Percentiles rank a stretch among this genome's conserved stretches.
Evolutionary conservation across 2,797 vertebrate species (phyloP).

Genomic region (Gila robusta): DNA sequence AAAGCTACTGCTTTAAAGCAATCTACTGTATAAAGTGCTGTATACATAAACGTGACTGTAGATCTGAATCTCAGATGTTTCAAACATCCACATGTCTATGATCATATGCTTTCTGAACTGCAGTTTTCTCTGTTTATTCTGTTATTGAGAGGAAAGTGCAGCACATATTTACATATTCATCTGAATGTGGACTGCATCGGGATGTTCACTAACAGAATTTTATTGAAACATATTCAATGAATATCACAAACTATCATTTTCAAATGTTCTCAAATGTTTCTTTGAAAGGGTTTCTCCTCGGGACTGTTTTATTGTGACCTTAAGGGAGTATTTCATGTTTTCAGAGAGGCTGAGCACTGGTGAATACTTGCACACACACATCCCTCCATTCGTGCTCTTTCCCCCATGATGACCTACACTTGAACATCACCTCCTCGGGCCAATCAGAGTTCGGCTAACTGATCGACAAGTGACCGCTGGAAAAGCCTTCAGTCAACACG

Average conservation of each 20-base stretch:
- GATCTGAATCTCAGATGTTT: no score
- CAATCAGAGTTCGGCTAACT: slow-evolving; percentile 79
- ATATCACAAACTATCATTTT: background rate
- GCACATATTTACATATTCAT: background rate
- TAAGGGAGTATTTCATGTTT: background rate
- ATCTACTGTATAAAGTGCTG: background rate
- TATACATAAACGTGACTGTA: background rate
- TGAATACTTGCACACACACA: background rate
- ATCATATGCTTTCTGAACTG: background rate
- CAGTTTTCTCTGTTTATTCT: background rate
- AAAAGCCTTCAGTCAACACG: slow-evolving; percentile 94
- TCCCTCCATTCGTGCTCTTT: background rate
- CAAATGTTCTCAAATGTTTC: no score
- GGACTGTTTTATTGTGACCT: background rate
- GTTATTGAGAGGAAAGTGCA: no score
- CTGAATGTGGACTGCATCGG: background rate
- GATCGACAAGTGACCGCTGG: slow-evolving; percentile 91
- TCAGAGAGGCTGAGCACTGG: background rate
- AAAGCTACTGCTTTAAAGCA: background rate
- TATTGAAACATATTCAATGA: background rate
- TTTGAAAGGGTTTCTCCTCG: background rate
- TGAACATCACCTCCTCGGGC: slow-evolving; percentile 79
- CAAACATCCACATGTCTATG: no score
- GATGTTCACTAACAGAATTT: background rate
- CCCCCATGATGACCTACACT: slow-evolving; percentile 38